Base-by-base conservation (phyloP, 2,888 invertebrate genomes). In the Pseudeuparius sepicola region DNA sequence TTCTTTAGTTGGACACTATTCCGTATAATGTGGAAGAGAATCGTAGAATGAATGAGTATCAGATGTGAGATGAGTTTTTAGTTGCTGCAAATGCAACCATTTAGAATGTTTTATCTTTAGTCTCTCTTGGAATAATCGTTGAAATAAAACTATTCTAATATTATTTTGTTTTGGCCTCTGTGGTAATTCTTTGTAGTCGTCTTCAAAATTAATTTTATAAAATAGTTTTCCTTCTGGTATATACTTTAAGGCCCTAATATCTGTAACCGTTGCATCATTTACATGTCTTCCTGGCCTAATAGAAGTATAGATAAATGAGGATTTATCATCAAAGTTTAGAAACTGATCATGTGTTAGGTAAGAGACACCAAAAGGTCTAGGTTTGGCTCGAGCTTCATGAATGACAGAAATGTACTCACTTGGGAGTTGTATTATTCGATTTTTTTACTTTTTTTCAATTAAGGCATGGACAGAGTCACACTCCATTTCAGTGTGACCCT, bases 251-350 rank as follows among this genome's bases (percentile, higher is more conserved):
- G 25, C 32, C 24, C 25, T 32, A 15, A 32, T 14, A 14, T 32
- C 32, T 27, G 32, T 32, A 32, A 32, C 32, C 24, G 25, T 32
- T 32, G 32, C 24, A 32, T 32, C 32, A 32, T 32, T 32, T 25
- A 32, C 32, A 3, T 14, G 24, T 32, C 25, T 24, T 14, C 32
- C 32, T 14, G 32, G 24, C 16, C 32, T 4, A 32, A 24, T 32
- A 4, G 31, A n/a, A n/a, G n/a, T n/a, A 17, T 32, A 11, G 3
- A 31, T 23, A 31, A 31, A 31, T 31, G 4, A 31, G 14, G 28
- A 28, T 28, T 28, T 28, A 4, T 28, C 13, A 28, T 28, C 5
- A 12, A 28, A 28, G 14, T 28, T 28, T 6, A 28, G 28, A 28
- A 28, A 28, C 13, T 13, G 28, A 28, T 5, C 28, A 14, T 28